Evolutionary conservation across 2,888 invertebrate genomes (phyloP), one percentile per base, ranked within the genome.

Genomic region (Drosophila conformis): DNA sequence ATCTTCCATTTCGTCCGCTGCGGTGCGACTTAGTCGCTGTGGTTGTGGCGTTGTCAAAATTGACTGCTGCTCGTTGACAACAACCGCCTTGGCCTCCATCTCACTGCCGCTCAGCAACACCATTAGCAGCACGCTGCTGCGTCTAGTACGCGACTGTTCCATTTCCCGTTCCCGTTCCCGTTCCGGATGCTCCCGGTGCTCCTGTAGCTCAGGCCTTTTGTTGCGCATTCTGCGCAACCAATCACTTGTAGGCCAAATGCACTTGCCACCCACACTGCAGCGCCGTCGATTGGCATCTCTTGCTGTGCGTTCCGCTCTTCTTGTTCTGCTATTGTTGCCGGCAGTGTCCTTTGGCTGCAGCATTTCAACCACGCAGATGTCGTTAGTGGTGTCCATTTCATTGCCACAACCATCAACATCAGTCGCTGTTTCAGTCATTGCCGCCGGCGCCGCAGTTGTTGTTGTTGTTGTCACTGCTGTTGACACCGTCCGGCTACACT

Each of bases 171-270:
- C 46, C 27, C 53, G 40, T 33, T 68, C 69, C 29, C 68, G 48
- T 29, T 69, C 46, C 31, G 29, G 27, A 49, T 54, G 52, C n/a
- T 27, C 62, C 7, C 38, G 66, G n/a, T 52, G 64, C 35, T 70
- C 29, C 7, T 36, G 52, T 4, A 51, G 71, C 3, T 42, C 31
- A 11, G 64, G 48, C 35, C 59, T 46, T 31, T 77, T 83, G 46
- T 75, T 73, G 25, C 89, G 88, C 62, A 92, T 51, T 67, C 84
- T 91, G 56, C 91, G 86, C 38, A 91, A 52, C 87, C 87, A 82
- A 18, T 90, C 83, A 60, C 80, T 89, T 40, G 81, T 85, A 35
- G 92, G 80, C 73, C 92, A 82, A 60, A 81, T 85, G 57, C 70
- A 82, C 60, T 79, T 86, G 33, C 86, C 76, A 54, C 83, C 80